These are phyloP conservation scores for Chaenodraco wilsoni DNA, from an alignment of 2,797 vertebrate genomes.

Conservation along the genomic window DNA sequence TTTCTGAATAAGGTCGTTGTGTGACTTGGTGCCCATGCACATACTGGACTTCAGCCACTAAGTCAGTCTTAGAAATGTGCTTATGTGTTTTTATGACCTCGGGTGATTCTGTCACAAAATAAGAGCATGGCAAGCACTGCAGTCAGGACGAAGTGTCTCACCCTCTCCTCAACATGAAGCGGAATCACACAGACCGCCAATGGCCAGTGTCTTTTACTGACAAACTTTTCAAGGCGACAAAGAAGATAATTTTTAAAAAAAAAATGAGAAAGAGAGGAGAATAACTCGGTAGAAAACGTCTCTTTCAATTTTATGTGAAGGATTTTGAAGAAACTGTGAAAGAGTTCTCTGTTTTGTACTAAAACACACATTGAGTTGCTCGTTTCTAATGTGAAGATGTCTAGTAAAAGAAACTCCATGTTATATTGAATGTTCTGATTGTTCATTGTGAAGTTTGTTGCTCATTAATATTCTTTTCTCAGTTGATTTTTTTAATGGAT, in stretches of 20 bases:
- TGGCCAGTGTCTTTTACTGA: conserved; percentile 48
- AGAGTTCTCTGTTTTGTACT: conserved; percentile 75
- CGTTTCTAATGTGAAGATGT: conserved; percentile 82
- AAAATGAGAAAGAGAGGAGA: conserved; percentile 33
- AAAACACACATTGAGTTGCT: conserved; percentile 68
- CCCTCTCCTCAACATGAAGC: conserved; percentile 16
- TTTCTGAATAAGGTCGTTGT: conserved; percentile 18
- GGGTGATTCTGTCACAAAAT: conserved; percentile 34
- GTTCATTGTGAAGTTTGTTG: conserved; percentile 85
- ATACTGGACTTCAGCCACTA: conserved; percentile 43
- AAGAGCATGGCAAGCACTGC: conserved; percentile 18
- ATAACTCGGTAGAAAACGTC: conserved; percentile 11
- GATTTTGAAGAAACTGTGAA: conserved; percentile 83
- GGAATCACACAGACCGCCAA: conserved; percentile 19
- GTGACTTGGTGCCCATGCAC: conserved; percentile 21
- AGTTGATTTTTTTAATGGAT: conserved; percentile 74
- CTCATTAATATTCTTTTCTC: conserved; percentile 76
- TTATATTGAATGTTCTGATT: conserved; percentile 84
- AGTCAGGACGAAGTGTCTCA: conserved; percentile 14
- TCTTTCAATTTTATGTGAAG: conserved; percentile 74
- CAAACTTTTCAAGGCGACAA: conserved; percentile 53
- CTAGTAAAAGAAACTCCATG: conserved; percentile 68
- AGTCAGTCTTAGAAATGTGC: conserved; percentile 31
- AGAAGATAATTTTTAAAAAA: conserved; percentile 53
- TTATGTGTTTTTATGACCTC: conserved; percentile 52